Evolutionary conservation across 2,113 vertebrate genomes (phyloP), one percentile per base, ranked within the genome.

Genomic region (Saccopteryx leptura): DNA sequence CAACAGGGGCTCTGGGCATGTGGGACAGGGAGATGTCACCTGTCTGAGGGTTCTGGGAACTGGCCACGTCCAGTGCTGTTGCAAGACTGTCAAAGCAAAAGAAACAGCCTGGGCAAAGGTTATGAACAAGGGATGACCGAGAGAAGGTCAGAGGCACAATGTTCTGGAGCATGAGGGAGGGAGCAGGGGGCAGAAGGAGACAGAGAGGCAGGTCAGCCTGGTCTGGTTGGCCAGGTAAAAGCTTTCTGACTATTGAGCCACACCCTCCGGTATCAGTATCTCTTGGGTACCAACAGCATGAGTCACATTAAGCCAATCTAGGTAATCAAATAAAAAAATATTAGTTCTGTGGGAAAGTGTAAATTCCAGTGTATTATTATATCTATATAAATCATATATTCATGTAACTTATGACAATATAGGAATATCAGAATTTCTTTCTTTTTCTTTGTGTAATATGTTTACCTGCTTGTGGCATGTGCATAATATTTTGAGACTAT

Each of bases 401-500:
- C 65, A 50, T 58, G 61, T 2, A 75, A 24, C 46, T 28, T 90
- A 23, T 65, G 26, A 39, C 23, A 50, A 4, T 65, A 52, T 7
- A 52, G n/a, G 63, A 24, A 2, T 66, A 84, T 74, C n/a, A 68
- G 0, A 39, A 84, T 71, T 92, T 86, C 65, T 86, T 88, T 83
- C 65, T 86, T 88, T 90, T 79, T 88, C 48, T 83, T 66, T 71
- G 4, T 72, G 48, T 13, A 39, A 1, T 78, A 46, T 68, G 26
- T 31, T 69, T 48, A 76, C 54, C 87, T 80, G 31, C 31, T 52
- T 79, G 7, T 82, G 56, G 60, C 61, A 68, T 81, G 72, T 90
- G 21, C n/a, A 19, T 93, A 56, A 58, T 95, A 69, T 92, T 96
- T 93, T 90, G 48, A 76, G 54, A 88, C 10, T 82, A 3, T 81